A percentile compares a stretch with the other conserved stretches of the same genome.
These are phyloP conservation scores for Drosophila niveifrons DNA, from an alignment of 2,888 invertebrate genomes.

Conservation along the genomic window DNA sequence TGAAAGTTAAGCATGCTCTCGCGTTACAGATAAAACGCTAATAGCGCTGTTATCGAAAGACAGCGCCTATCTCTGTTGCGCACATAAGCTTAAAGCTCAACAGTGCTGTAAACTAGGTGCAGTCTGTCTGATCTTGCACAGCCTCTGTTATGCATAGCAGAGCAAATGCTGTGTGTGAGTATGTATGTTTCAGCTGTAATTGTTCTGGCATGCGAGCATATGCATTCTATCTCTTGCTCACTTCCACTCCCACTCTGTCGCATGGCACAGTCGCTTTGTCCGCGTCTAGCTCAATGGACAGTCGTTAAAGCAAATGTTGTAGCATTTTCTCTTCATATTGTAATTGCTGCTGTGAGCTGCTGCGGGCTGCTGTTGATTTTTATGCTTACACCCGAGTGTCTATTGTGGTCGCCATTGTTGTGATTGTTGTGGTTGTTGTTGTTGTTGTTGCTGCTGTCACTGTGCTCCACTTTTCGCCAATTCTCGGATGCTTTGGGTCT, in stretches of 20 bases:
- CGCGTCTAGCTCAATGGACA: constrained; percentile 57
- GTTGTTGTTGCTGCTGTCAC: constrained; percentile 32
- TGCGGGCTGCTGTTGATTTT: constrained; percentile 37
- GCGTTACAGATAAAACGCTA: constrained; percentile 11
- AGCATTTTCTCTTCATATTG: constrained; percentile 55
- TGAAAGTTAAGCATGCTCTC: constrained; percentile 17
- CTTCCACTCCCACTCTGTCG: background rate
- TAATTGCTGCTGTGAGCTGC: constrained; percentile 46
- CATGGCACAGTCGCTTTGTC: constrained; percentile 6
- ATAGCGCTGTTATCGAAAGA: constrained; percentile 5
- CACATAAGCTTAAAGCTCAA: background rate
- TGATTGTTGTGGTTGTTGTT: background rate
- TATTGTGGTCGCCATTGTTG: constrained; percentile 37
- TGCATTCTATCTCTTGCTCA: constrained; percentile 5
- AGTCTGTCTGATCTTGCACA: background rate
- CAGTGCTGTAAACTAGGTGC: constrained; percentile 3
- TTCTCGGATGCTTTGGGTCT: constrained; percentile 48
- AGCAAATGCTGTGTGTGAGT: constrained; percentile 1
- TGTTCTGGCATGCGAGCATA: constrained; percentile 1
- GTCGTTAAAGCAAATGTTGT: constrained; percentile 68
- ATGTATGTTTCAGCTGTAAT: constrained; percentile 17
- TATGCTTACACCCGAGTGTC: constrained; percentile 45
- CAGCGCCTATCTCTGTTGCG: constrained; percentile 9
- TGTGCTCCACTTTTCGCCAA: constrained; percentile 52
- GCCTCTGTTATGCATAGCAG: constrained; percentile 11